Evolutionary conservation across 2,113 vertebrate genomes (phyloP).

Genomic region (Xyrauchen texanus): DNA sequence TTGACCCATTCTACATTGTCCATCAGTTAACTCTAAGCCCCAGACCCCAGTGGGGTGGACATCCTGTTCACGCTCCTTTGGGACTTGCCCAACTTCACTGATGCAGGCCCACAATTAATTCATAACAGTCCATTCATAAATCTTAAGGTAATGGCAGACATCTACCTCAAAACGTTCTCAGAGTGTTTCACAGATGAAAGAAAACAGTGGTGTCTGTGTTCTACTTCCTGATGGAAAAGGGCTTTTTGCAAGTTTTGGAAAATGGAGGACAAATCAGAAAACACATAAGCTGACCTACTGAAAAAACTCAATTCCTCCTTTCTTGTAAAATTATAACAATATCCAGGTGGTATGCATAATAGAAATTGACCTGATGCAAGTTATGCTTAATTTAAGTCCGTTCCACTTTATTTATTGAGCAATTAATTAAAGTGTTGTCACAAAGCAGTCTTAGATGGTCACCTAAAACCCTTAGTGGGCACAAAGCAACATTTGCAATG

Average conservation of each 20-base stretch:
- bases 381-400: no score
- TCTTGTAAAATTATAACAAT: no score
- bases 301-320: no score
- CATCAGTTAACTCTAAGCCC: conserved; percentile 57
- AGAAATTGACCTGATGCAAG: no score
- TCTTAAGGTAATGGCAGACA: conserved; percentile 48
- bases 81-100: conserved; percentile 16
- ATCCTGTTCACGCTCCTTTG: conserved; percentile 37
- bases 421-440: no score
- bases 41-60: conserved; percentile 21
- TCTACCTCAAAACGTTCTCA: neutral
- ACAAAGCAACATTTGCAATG: no score
- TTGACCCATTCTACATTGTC: conserved; percentile 69
- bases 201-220: conserved; percentile 19
- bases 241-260: neutral
- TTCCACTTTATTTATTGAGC: no score
- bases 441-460: no score
- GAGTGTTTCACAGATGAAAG: neutral
- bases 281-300: neutral
- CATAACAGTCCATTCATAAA: conserved; percentile 58
- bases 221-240: neutral
- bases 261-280: neutral
- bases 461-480: no score
- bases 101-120: conserved; percentile 56
- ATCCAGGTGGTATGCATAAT: no score